Conservation (phyloP, 2,113 vertebrate species). For the Proteles cristata region DNA sequence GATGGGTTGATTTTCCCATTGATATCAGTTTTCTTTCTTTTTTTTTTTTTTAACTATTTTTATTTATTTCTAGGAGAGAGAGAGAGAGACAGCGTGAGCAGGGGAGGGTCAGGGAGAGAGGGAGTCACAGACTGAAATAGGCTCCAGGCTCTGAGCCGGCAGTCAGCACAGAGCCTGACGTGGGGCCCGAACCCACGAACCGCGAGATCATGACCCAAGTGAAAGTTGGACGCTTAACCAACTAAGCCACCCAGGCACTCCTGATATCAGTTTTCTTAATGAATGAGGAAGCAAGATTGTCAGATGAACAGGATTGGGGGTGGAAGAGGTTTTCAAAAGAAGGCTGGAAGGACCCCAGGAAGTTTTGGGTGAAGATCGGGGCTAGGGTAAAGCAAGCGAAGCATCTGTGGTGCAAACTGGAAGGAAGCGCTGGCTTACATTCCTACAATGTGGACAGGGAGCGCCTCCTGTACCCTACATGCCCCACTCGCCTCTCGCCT, state of each 20-base stretch:
- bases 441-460: background rate
- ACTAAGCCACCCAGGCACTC: too few relatives aligned
- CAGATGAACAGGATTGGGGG: background rate
- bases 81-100: too few relatives aligned
- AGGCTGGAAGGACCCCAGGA: background rate
- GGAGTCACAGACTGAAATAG: too few relatives aligned
- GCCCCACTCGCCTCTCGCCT: background rate
- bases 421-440: background rate
- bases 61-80: too few relatives aligned
- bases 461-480: fast-evolving
- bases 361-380: background rate
- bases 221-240: too few relatives aligned
- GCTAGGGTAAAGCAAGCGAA: background rate
- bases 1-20: background rate
- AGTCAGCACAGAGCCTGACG: too few relatives aligned
- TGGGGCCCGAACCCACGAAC: too few relatives aligned
- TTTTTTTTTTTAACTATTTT: too few relatives aligned
- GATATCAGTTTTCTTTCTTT: too few relatives aligned
- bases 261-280: background rate
- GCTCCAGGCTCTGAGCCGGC: too few relatives aligned
- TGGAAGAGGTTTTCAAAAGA: background rate
- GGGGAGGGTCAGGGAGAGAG: too few relatives aligned
- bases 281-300: background rate
- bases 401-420: fast-evolving
- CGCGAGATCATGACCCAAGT: too few relatives aligned